phyloP scores from a whole-genome alignment of 2,888 invertebrate genomes.

The Temnothorax unifasciatus region DNA sequence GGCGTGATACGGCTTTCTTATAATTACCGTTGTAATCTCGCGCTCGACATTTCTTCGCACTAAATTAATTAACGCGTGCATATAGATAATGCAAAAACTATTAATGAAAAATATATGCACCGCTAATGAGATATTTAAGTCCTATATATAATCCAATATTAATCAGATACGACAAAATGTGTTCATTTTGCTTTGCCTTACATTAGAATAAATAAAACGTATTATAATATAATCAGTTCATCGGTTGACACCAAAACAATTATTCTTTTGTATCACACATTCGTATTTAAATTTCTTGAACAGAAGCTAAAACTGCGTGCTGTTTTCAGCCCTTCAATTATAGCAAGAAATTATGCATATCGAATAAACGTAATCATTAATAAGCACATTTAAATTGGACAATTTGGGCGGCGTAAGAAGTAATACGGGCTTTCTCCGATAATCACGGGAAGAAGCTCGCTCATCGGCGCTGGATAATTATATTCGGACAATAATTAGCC shows the following conservation, averaged over 20 bases:
- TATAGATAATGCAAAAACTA: not conserved
- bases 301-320: not conserved
- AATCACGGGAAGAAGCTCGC: slow-evolving; percentile 59
- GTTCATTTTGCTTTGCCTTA: not conserved
- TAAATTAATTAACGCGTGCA: slow-evolving; percentile 21
- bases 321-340: slow-evolving; percentile 9
- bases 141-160: not conserved
- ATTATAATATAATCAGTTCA: not conserved
- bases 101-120: not conserved
- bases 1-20: slow-evolving; percentile 58
- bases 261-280: not conserved
- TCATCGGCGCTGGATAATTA: slow-evolving; percentile 73
- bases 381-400: slow-evolving; percentile 62
- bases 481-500: slow-evolving; percentile 77
- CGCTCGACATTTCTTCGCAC: slow-evolving; percentile 5
- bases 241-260: not conserved
- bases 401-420: slow-evolving; percentile 44
- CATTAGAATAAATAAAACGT: not conserved
- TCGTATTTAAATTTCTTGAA: not conserved
- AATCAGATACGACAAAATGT: not conserved
- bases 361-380: slow-evolving; percentile 57
- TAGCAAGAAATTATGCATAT: slow-evolving; percentile 28
- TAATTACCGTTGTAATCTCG: slow-evolving; percentile 58
- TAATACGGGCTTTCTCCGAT: slow-evolving; percentile 61
- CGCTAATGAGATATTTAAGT: not conserved